Base-by-base conservation (phyloP, 2,888 invertebrate species). In the Tenthredo scrophulariae region DNA sequence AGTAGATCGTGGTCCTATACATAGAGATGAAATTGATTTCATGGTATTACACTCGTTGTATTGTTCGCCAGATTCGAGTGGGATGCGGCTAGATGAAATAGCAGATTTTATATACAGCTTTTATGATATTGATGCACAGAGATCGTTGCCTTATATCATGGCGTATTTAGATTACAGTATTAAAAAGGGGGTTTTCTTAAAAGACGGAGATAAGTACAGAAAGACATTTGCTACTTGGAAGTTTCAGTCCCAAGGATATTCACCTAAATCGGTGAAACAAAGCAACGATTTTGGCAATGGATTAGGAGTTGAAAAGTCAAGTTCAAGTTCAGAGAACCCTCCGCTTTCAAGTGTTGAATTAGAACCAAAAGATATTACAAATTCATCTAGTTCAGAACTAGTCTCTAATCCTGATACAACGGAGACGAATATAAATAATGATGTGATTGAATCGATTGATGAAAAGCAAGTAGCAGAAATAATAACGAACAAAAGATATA, bases 11-110 rank as follows among this genome's bases (percentile, higher is more conserved):
- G 22, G 9, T 77, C 18, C 54, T 29, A 77, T 77, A 7, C n/a
- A 15, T 29, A 40, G 29, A 9, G 54, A 50, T 54, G 54, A 77
- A 54, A 54, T 77, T 22, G 77, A 33, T n/a, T 54, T 54, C 29
- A 77, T 77, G 77, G 54, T 77, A 54, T 33, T 50, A 54, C 77
- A 77, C 22, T 13, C 77, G 18, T 18, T 77, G 50, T n/a, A 33
- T 77, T 77, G 50, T 10, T 33, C 77, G 54, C 77, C 77, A 29
- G 15, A 54, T 33, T 10, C 29, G 7, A 18, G 22, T 6, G 77
- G 46, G 18, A 77, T 77, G 46, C 26, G 26, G 13, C 46, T 77
- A 7, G 13, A 77, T n/a, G 77, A 77, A 29, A 77, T 77, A 77
- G 77, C 54, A 10, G 54, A 33, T 29, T 77, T 54, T 54, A 33